Percentiles rank a stretch among this genome's conserved stretches.
Conservation (phyloP, 2,113 vertebrate genomes). For the Petaurus breviceps region DNA sequence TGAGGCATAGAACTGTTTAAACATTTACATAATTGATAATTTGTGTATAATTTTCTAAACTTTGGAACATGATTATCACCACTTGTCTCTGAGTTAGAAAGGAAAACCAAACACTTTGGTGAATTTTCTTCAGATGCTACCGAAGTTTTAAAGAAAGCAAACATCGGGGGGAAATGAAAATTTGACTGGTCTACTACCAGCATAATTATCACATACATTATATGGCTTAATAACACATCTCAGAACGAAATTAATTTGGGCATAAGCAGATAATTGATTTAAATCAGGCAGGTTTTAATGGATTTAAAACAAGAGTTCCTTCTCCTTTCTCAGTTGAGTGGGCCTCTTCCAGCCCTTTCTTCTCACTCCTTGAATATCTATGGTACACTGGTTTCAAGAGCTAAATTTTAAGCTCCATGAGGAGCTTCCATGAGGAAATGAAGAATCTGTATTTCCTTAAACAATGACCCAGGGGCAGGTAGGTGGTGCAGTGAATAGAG, state of each 20-base stretch:
- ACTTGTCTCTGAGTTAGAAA: slow-evolving; percentile 73
- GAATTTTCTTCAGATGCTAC: slow-evolving; percentile 69
- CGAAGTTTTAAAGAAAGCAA: slow-evolving; percentile 68
- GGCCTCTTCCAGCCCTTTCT: neutral
- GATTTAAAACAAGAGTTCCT: slow-evolving; percentile 46
- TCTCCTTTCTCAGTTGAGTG: neutral
- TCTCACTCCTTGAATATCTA: neutral
- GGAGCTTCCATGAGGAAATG: neutral
- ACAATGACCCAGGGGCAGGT: neutral
- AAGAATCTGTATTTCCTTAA: neutral
- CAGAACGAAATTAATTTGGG: slow-evolving; percentile 63
- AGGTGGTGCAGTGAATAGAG: no score
- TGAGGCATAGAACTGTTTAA: slow-evolving; percentile 68
- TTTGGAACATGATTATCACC: slow-evolving; percentile 76
- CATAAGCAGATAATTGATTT: slow-evolving; percentile 65
- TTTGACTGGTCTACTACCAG: slow-evolving; percentile 58
- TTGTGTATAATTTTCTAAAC: slow-evolving; percentile 69
- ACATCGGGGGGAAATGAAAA: slow-evolving; percentile 51
- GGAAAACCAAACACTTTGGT: slow-evolving; percentile 73
- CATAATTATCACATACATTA: slow-evolving; percentile 51
- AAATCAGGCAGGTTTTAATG: slow-evolving; percentile 56
- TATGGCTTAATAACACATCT: slow-evolving; percentile 58
- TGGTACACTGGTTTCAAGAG: neutral
- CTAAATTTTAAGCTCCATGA: neutral
- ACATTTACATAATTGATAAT: slow-evolving; percentile 75